Evolutionary conservation across 1,140 invertebrate genomes (phyloP).

Genomic region (Scaptomyza pallida): DNA sequence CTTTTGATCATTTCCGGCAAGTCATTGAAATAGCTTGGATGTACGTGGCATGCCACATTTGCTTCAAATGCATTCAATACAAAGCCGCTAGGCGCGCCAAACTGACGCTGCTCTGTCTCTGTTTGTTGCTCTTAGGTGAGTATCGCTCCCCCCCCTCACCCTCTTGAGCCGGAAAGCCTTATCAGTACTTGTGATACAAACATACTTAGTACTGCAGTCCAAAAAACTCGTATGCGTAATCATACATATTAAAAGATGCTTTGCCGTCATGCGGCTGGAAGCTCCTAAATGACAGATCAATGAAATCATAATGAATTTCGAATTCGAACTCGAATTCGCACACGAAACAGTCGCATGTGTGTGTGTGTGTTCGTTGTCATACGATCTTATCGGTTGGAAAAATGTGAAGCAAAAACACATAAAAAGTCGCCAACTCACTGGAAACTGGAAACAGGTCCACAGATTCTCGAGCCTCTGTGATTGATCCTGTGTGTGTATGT

Average conservation of each 20-base stretch:
- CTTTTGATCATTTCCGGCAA: slow-evolving; percentile 29
- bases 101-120: slow-evolving; percentile 11
- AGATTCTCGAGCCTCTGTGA: slow-evolving; percentile 21
- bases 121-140: slow-evolving; percentile 15
- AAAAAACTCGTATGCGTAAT: slow-evolving; percentile 9
- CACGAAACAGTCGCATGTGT: slow-evolving; percentile 6
- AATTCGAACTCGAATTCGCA: slow-evolving; percentile 48
- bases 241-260: slow-evolving; percentile 1
- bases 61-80: slow-evolving; percentile 1
- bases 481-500: slow-evolving; percentile 49
- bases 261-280: slow-evolving; percentile 63
- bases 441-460: slow-evolving; percentile 47
- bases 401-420: not conserved
- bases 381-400: slow-evolving; percentile 34
- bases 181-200: slow-evolving; percentile 3
- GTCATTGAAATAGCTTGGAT: not conserved
- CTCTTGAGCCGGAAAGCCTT: slow-evolving; percentile 3
- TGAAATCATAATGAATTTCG: slow-evolving; percentile 78
- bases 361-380: slow-evolving; percentile 18
- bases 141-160: not conserved
- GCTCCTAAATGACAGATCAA: slow-evolving; percentile 79
- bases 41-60: slow-evolving; percentile 20
- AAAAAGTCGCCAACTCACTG: slow-evolving; percentile 57
- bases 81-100: not conserved
- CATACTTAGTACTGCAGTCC: not conserved